Base-by-base conservation (phyloP, 2,797 vertebrate genomes). In the Sebastes umbrosus region DNA sequence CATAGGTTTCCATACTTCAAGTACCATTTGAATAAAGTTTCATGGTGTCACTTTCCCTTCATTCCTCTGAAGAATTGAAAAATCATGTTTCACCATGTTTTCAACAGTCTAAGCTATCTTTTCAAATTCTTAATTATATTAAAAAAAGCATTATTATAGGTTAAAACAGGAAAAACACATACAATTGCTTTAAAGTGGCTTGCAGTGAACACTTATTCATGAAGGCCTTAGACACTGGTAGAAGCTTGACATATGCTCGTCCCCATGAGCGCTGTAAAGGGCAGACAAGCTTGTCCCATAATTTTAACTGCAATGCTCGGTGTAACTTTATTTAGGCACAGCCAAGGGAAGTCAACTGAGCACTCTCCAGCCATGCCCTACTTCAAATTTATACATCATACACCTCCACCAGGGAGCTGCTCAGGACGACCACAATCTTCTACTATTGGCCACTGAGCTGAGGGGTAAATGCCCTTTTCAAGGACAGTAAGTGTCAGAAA, bases 401-500 rank as follows among this genome's bases (percentile, higher is more conserved):
- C 55, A 57, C 50, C 2, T 75, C 7, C 65, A 71, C 27, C 43
- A 11, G 39, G 32, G 22, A 78, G 60, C 31, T 54, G 76, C 57
- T 32, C 60, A n/a, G 24, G 25, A 66, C 5, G 1, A 22, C 27
- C 10, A 66, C 52, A 34, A 2, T 43, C 55, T 43, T 32, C 36
- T 22, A 32, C 43, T 18, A 55, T 2, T 58, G 46, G 43, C 65
- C 55, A 29, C 11, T 62, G 27, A 75, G 60, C 55, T 57, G 18
- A 43, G n/a, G 14, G 39, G 31, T 22, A 60, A 74, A 43, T 75
- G 43, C 10, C 9, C 69, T 14, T 25, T 57, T 62, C 57, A 81
- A 80, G 62, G 62, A 76, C 22, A 20, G 9, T 18, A 24, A 50
- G 43, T 50, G 64, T 73, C 31, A 67, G 69, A 83, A 20, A 77